These are phyloP conservation scores for Euclidia mi DNA, from an alignment of 2,888 invertebrate genomes.

Conservation along the genomic window DNA sequence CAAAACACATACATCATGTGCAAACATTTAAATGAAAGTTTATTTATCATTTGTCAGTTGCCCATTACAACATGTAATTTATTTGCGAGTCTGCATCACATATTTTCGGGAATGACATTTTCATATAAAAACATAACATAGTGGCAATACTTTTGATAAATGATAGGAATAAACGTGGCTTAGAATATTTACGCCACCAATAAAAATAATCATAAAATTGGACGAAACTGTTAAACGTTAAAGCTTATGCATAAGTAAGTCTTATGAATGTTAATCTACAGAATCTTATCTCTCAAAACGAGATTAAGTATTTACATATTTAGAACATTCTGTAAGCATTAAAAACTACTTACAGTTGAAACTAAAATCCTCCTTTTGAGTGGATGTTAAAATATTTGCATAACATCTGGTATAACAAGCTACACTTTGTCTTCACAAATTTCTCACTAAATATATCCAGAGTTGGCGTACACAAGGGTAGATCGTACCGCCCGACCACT, in stretches of 20 bases:
- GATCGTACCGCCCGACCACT: background rate
- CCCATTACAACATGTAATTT: constrained; percentile 18
- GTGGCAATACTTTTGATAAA: constrained; percentile 43
- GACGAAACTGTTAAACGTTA: constrained; percentile 31
- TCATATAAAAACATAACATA: constrained; percentile 28
- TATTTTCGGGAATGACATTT: constrained; percentile 25
- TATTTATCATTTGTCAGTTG: constrained; percentile 7
- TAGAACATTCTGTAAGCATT: constrained; percentile 36
- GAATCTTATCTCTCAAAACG: constrained; percentile 42
- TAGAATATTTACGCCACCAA: constrained; percentile 38
- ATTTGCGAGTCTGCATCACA: constrained; percentile 32
- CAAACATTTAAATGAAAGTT: constrained; percentile 3
- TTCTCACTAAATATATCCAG: constrained; percentile 3
- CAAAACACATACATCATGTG: background rate
- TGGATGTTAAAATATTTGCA: constrained; percentile 33
- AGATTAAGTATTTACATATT: constrained; percentile 53
- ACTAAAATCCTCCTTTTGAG: constrained; percentile 37
- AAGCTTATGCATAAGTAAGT: constrained; percentile 36
- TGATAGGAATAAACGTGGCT: constrained; percentile 23
- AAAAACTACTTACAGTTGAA: constrained; percentile 46
- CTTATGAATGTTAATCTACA: constrained; percentile 42
- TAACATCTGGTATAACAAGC: constrained; percentile 36
- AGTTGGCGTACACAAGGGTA: background rate
- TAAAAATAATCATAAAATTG: constrained; percentile 44
- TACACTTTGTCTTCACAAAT: constrained; percentile 25